Evolutionary conservation across 2,113 vertebrate species (phyloP).

Genomic region (Caretta caretta): DNA sequence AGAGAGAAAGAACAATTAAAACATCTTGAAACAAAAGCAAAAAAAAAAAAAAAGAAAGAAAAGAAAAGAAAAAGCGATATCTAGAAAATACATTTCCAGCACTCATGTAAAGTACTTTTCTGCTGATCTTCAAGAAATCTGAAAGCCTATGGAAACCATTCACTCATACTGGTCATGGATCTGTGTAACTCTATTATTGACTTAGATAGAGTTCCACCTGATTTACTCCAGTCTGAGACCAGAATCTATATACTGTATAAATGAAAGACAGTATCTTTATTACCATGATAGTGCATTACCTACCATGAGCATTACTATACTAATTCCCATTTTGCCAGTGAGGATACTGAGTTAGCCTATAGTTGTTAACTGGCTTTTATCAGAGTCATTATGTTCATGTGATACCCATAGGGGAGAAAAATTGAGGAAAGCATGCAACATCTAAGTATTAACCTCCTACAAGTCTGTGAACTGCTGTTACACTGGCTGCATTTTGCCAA

Average conservation of each 20-base stretch:
- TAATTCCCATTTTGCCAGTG: neutral
- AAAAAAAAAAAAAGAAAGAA: neutral
- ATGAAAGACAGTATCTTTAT: neutral
- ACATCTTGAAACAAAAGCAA: neutral
- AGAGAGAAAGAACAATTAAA: neutral
- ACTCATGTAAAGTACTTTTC: neutral
- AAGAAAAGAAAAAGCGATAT: neutral
- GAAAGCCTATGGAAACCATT: neutral
- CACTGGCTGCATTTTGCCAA: neutral
- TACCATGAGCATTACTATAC: neutral
- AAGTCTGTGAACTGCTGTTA: neutral
- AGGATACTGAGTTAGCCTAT: neutral
- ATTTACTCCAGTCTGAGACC: neutral
- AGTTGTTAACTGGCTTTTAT: neutral
- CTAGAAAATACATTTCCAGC: neutral
- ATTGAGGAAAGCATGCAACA: neutral
- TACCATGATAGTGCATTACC: neutral
- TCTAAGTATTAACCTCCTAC: rapidly evolving
- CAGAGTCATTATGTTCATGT: neutral
- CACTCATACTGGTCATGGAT: neutral
- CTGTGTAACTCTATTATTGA: neutral
- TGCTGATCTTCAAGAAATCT: neutral
- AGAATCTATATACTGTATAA: neutral
- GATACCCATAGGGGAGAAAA: neutral
- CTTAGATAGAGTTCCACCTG: neutral